Evolutionary conservation across 2,113 vertebrate species (phyloP), one percentile per base, ranked within the genome.

Genomic region (Notothenia rossii): DNA sequence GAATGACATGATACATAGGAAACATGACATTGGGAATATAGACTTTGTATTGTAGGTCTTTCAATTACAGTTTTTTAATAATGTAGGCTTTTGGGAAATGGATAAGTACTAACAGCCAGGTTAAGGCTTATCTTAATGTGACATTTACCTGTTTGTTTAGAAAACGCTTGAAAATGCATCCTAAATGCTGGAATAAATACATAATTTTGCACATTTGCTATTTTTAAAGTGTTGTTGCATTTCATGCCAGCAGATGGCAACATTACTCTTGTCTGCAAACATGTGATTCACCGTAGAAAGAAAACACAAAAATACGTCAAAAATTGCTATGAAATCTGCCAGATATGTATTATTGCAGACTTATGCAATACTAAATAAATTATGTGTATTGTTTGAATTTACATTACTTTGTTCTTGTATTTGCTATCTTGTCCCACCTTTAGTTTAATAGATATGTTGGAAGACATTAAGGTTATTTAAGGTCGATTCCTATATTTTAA

Each of bases 241-340:
- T 48, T 43, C 1, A 3, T 17, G 22, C 55, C 84, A 72, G 54
- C 45, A 87, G 86, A 17, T 55, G 61, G 79, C 50, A 29, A 7
- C 76, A 75, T 58, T 45, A 17, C 22, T 46, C 29, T 64, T 5
- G 18, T 22, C 10, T 61, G 18, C 11, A 20, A 78, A 65, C 9
- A 12, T 0, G 51, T 7, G 5, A 33, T 4, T 11, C 11, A 14
- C 7, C 15, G 10, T 2, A 17, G 2, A 7, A 40, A 40, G 9
- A 43, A 64, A 29, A 70, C 22, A 7, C 14, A 3, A 8, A 7
- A 25, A 49, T 45, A 45, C 5, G n/a, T 11, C 1, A 0, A 0
- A 5, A 7, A 15, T 17, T 3, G 0, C 22, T 40, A 1, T 5
- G 1, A 25, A 4, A 54, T 10, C 36, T 10, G 17, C 3, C 12